Percentiles rank a stretch among this genome's conserved stretches.
Evolutionary conservation across 2,113 vertebrate species (phyloP).

Genomic region (Chloebia gouldiae): DNA sequence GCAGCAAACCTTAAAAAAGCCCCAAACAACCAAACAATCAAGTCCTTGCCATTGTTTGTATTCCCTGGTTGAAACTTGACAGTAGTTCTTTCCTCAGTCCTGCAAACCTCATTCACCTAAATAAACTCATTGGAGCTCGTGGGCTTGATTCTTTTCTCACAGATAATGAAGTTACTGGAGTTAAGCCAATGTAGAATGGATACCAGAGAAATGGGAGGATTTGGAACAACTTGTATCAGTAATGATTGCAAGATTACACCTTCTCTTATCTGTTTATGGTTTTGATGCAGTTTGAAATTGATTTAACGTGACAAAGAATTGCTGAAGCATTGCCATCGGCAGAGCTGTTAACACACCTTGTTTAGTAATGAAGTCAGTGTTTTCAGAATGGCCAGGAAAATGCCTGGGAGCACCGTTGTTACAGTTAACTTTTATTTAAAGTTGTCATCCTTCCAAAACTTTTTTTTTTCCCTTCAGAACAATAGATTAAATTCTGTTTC

Average conservation of each 20-base stretch:
- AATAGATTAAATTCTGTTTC: constrained; percentile 54
- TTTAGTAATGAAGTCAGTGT: constrained; percentile 48
- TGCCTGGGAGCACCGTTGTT: constrained; percentile 50
- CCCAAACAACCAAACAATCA: not conserved
- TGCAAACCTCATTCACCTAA: constrained; percentile 1
- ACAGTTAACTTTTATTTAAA: constrained; percentile 59
- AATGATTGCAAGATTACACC: constrained; percentile 29
- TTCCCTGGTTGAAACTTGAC: not conserved
- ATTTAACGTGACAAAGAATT: not conserved
- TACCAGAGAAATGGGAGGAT: not conserved
- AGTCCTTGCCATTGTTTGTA: not conserved
- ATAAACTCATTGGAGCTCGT: not conserved
- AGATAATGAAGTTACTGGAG: constrained; percentile 23
- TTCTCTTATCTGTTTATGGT: constrained; percentile 25
- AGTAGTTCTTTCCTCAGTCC: not conserved
- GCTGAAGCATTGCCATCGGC: constrained; percentile 13
- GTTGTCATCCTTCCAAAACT: constrained; percentile 46
- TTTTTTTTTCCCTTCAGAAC: not conserved
- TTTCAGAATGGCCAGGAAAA: constrained; percentile 37
- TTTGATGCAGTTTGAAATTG: constrained; percentile 28
- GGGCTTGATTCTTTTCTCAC: not conserved
- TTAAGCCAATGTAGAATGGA: constrained; percentile 16
- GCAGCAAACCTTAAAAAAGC: not conserved
- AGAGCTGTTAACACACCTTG: constrained; percentile 34
- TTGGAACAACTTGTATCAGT: not conserved